Base-by-base conservation (phyloP, 2,888 invertebrate species). In the Drosophila atroscutellata region DNA sequence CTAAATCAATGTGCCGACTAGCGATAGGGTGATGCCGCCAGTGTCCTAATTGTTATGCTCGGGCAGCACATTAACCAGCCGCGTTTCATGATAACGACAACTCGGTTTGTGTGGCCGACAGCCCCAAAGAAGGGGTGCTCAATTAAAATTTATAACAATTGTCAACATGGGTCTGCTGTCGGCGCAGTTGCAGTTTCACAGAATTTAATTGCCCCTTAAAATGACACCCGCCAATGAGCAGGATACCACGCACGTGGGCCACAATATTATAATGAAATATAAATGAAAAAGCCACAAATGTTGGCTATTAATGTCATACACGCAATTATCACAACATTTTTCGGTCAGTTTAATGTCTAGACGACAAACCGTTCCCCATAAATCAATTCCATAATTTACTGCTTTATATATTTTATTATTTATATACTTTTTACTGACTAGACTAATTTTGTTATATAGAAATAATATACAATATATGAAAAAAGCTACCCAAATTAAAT, bases 121-220 rank as follows among this genome's bases (percentile, higher is more conserved):
- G n/a, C 7, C 51, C 32, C 37, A 18, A n/a, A 32, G 56, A 45
- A 50, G 57, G 49, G 51, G 20, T 26, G 42, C 50, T 66, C 86
- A 85, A 86, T 89, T 85, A 75, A 86, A 85, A 89, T 85, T 83
- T 89, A 89, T 85, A 79, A 86, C 89, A 81, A 78, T 74, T 69
- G 72, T 57, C 66, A 58, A 39, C 54, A 37, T 49, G 65, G 51
- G 47, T 24, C 24, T 15, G 45, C 24, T 45, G 13, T n/a, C 47
- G 45, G 73, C 68, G 66, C 89, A 74, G 75, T 86, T 70, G 69
- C 81, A 76, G 74, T 73, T 45, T 15, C 15, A 15, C 24, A 86
- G 69, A 76, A 83, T 89, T 79, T 89, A 83, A 85, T 85, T 83
- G 81, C 76, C 61, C 63, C 79, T 20, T 72, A 75, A 84, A 80